Evolutionary conservation across 2,113 vertebrate species (phyloP).

Genomic region (Ardeotis arabs): DNA sequence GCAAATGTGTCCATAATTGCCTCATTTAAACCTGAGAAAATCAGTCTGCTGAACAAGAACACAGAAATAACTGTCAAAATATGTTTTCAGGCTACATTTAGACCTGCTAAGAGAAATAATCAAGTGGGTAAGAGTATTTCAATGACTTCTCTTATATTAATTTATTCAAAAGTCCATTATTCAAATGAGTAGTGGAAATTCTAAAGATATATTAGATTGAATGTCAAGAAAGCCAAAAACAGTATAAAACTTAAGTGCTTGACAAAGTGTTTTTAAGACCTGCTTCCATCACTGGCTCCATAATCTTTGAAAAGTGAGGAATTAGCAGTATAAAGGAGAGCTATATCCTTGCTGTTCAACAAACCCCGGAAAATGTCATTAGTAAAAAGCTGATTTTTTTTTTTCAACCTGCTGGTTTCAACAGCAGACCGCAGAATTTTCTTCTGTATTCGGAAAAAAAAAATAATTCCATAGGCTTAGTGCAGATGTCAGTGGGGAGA

Average conservation of each 20-base stretch:
- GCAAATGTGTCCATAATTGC: conserved; percentile 79
- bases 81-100: conserved; percentile 85
- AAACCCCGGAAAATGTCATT: background rate
- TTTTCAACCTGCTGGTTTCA: background rate
- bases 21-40: conserved; percentile 85
- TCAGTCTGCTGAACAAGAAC: conserved; percentile 84
- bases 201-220: background rate
- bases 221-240: background rate
- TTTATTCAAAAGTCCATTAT: background rate
- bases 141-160: background rate
- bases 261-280: background rate
- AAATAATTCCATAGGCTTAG: background rate
- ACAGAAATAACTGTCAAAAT: conserved; percentile 80
- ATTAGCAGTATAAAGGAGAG: background rate
- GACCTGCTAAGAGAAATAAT: conserved; percentile 76
- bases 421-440: background rate
- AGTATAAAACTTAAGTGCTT: background rate
- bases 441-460: background rate
- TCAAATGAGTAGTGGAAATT: background rate
- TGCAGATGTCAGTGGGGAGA: background rate
- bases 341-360: background rate
- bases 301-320: background rate
- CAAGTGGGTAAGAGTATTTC: conserved; percentile 81
- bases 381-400: background rate
- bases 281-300: background rate